Conservation (phyloP, 2,113 vertebrate species). For the Myrmecophaga tridactyla region DNA sequence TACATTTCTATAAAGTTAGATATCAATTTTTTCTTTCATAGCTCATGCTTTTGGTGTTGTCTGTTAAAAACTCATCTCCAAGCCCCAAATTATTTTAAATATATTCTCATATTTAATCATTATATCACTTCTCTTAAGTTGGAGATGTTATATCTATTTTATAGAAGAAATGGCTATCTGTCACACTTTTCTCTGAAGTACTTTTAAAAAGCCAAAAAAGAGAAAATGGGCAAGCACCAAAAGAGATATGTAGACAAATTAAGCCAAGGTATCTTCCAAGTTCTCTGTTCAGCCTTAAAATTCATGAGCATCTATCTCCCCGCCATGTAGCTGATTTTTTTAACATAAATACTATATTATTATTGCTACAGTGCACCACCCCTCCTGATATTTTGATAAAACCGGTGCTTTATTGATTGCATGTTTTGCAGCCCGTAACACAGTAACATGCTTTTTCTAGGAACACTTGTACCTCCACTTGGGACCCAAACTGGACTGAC, state of each 20-base stretch:
- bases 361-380: background rate
- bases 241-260: background rate
- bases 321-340: background rate
- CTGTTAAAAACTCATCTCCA: background rate
- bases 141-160: background rate
- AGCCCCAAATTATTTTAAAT: background rate
- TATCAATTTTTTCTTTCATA: background rate
- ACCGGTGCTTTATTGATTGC: background rate
- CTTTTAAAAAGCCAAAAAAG: background rate
- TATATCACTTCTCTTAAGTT: background rate
- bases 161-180: background rate
- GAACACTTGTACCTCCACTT: background rate
- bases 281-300: background rate
- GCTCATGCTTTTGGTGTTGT: background rate
- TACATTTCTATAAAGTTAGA: background rate
- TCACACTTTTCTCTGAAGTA: background rate
- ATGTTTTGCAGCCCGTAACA: background rate
- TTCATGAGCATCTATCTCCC: background rate
- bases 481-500: background rate
- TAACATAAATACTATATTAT: background rate
- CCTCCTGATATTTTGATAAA: background rate
- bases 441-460: background rate
- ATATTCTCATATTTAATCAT: background rate
- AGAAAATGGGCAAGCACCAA: background rate
- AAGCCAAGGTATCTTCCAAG: background rate